These are phyloP conservation scores for Gila orcuttii DNA, from an alignment of 2,113 vertebrate genomes.

Conservation along the genomic window DNA sequence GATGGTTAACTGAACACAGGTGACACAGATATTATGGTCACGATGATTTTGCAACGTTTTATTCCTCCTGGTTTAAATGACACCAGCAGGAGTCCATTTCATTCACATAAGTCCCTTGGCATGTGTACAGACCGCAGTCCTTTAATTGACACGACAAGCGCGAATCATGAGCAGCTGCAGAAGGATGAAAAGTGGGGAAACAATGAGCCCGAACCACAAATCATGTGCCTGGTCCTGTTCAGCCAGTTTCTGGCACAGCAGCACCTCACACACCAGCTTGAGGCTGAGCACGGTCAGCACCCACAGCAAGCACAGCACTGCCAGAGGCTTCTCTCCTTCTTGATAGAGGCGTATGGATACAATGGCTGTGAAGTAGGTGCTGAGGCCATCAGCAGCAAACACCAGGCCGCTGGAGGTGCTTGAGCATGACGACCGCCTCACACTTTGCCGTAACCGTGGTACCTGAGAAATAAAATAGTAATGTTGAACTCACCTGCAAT, in stretches of 20 bases:
- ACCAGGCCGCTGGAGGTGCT: no score
- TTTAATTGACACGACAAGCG: constrained; percentile 92
- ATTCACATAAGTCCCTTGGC: constrained; percentile 17
- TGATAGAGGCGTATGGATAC: constrained; percentile 97
- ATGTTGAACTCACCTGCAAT: no score
- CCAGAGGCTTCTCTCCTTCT: constrained; percentile 94
- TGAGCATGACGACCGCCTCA: no score
- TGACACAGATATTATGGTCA: not conserved
- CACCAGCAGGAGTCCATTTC: not conserved
- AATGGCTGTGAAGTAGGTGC: constrained; percentile 97
- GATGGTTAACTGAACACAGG: no score
- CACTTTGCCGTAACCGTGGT: no score
- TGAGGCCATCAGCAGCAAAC: constrained; percentile 93
- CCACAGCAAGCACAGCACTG: constrained; percentile 94
- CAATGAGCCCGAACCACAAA: constrained; percentile 93
- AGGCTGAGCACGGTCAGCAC: constrained; percentile 96
- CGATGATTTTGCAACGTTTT: constrained; percentile 25
- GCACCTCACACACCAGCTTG: constrained; percentile 97
- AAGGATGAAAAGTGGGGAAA: constrained; percentile 93
- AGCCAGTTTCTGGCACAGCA: constrained; percentile 95
- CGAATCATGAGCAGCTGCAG: constrained; percentile 97
- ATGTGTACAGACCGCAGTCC: not conserved
- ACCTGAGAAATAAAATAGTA: no score
- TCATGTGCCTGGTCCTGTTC: constrained; percentile 83
- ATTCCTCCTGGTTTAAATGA: not conserved